These are phyloP conservation scores for Macaria liturata DNA, from an alignment of 2,888 invertebrate genomes.

Conservation along the genomic window DNA sequence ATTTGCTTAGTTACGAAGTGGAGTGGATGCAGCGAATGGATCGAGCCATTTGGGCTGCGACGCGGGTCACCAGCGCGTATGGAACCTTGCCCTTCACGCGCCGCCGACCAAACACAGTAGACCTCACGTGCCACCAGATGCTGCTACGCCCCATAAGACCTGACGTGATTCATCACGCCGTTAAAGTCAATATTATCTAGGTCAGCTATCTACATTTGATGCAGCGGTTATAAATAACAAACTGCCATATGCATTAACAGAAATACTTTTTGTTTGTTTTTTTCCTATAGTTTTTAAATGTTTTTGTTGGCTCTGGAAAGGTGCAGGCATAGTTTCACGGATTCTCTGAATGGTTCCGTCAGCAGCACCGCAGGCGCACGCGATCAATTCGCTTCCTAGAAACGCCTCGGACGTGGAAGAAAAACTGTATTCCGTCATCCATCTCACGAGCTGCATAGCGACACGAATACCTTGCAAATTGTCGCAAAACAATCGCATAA, in stretches of 20 bases:
- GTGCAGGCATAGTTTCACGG: constrained; percentile 19
- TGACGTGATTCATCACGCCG: constrained; percentile 47
- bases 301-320: constrained; percentile 2
- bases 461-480: constrained; percentile 31
- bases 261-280: constrained; percentile 8
- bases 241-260: constrained; percentile 14
- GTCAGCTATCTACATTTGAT: constrained; percentile 31
- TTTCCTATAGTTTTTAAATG: background rate
- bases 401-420: constrained; percentile 35
- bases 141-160: constrained; percentile 56
- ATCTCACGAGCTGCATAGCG: constrained; percentile 27
- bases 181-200: constrained; percentile 36
- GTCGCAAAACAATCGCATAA: constrained; percentile 19
- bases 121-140: constrained; percentile 65
- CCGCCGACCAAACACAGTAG: constrained; percentile 68
- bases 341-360: constrained; percentile 47
- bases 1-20: constrained; percentile 19
- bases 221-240: constrained; percentile 15
- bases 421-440: constrained; percentile 40
- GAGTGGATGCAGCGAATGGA: constrained; percentile 40
- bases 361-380: constrained; percentile 43
- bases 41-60: constrained; percentile 34
- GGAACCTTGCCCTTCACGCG: constrained; percentile 77
- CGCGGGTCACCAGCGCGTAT: constrained; percentile 59
- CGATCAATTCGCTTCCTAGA: constrained; percentile 53